A percentile compares a stretch with the other conserved stretches of the same genome.
phyloP scores from a whole-genome alignment of 1,140 invertebrate genomes.

The Cydia amplana region DNA sequence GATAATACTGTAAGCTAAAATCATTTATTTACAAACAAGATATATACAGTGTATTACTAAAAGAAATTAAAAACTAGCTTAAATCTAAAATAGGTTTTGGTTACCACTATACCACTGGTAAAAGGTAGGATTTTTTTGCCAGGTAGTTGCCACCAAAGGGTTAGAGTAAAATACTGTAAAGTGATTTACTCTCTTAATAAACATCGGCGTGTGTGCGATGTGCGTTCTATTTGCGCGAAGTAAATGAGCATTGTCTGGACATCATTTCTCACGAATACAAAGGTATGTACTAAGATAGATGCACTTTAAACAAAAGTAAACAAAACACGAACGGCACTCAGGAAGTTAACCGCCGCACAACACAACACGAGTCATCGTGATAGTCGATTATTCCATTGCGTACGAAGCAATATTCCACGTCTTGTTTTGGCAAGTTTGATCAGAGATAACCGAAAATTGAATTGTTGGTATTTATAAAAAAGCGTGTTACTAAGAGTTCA shows the following conservation, averaged over 20 bases:
- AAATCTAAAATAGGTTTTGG: too few relatives aligned
- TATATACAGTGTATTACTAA: too few relatives aligned
- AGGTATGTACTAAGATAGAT: not conserved
- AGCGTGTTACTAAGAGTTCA: slow-evolving; percentile 37
- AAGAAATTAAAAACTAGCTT: too few relatives aligned
- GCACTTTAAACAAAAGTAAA: slow-evolving; percentile 7
- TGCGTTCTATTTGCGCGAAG: not conserved
- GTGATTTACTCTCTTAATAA: too few relatives aligned
- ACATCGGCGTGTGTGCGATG: not conserved
- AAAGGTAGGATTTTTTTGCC: too few relatives aligned
- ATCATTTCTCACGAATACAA: not conserved
- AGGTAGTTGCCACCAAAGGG: too few relatives aligned
- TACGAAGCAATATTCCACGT: slow-evolving; percentile 25
- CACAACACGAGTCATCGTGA: slow-evolving; percentile 29
- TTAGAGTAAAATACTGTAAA: too few relatives aligned
- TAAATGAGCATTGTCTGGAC: not conserved
- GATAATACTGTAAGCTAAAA: too few relatives aligned
- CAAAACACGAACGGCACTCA: not conserved
- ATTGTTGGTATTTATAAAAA: slow-evolving; percentile 44
- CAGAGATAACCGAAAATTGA: slow-evolving; percentile 30
- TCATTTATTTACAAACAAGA: too few relatives aligned
- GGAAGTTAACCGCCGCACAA: not conserved
- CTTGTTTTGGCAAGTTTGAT: slow-evolving; percentile 31
- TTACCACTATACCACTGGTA: too few relatives aligned
- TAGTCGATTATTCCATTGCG: slow-evolving; percentile 24